Evolutionary conservation across 2,888 invertebrate genomes (phyloP), one percentile per base, ranked within the genome.

Genomic region (Gymnosoma rotundatum): DNA sequence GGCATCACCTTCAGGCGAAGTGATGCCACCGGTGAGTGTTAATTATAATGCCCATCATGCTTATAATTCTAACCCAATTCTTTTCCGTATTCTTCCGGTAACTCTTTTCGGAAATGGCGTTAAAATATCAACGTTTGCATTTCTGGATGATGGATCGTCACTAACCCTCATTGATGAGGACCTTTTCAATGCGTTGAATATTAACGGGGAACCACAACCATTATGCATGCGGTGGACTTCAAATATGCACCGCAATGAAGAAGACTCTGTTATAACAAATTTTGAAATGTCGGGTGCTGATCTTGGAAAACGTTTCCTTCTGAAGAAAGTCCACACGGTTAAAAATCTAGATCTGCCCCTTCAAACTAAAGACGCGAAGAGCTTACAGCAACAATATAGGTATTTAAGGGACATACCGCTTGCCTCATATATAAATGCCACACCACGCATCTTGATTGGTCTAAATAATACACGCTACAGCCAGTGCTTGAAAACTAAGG

Each of bases 11-110:
- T 4, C 54, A 54, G 21, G 5, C 21, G 21, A 38, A 7, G 38
- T 54, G 54, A 21, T 54, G 54, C 54, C 21, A 12, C 21, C 56
- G 56, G 56, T 56, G 25, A 56, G 56, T 56, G 56, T 56, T 16
- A 25, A 56, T 25, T 56, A 7, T 14, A 56, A 56, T 25, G 25
- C 56, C 1, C 56, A 56, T 56, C 16, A 56, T 25, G 1, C 56
- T 25, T 7, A 25, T 25, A 25, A 25, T 4, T 56, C 16, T 56
- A 56, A 56, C 16, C 14, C 56, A 56, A 25, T 56, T 14, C 56
- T 25, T 42, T 42, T 42, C 7, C 42, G 42, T 12, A 42, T 42
- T 10, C 42, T 42, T 10, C 42, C 42, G 42, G 12, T 42, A 10
- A 42, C 10, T 12, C 1, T 42, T 12, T 42, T 12, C 12, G 42